Base-by-base conservation (phyloP, 2,113 vertebrate species). In the Poecile atricapillus region DNA sequence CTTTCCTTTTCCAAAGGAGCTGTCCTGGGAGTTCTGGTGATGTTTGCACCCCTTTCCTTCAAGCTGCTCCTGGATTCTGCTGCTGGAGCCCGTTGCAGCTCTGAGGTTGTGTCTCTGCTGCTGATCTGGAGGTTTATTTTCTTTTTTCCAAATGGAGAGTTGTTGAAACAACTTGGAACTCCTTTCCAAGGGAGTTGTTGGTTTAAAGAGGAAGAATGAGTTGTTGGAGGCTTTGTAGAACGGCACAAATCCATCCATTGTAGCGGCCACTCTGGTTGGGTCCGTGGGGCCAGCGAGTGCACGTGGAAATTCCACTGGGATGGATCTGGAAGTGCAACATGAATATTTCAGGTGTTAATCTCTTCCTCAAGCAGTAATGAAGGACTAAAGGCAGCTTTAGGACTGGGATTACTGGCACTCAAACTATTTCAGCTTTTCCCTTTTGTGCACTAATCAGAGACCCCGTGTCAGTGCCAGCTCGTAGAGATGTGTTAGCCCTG, bases 221-320 rank as follows among this genome's bases (percentile, higher is more conserved):
- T 13, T 0, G 3, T 19, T 1, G 5, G 47, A 53, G 27, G 46
- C 22, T 70, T 67, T 67, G 33, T 35, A 5, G 37, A 22, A 31
- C 33, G 47, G 47, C 25, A 14, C 31, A n/a, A 44, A 62, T 4
- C 0, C 11, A 5, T 5, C 56, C 1, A 2, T 28, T 30, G 73
- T 15, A 1, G 73, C 7, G 41, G 49, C 28, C 1, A 0, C n/a
- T 60, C 11, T 68, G 41, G 46, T 15, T 30, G 81, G 39, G 41
- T 80, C 71, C 23, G 41, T 41, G 59, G 80, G 76, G 67, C 75
- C 60, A 9, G 0, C 5, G 39, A n/a, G 53, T 8, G 19, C 23
- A 2, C 4, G 15, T 10, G 8, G 14, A 7, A 56, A 43, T 87
- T 25, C 63, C 44, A 2, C 43, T 23, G 6, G n/a, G 52, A 20